Percentiles rank a stretch among this genome's conserved stretches.
phyloP scores from a whole-genome alignment of 2,797 vertebrate species.

The Rhinophrynus dorsalis region DNA sequence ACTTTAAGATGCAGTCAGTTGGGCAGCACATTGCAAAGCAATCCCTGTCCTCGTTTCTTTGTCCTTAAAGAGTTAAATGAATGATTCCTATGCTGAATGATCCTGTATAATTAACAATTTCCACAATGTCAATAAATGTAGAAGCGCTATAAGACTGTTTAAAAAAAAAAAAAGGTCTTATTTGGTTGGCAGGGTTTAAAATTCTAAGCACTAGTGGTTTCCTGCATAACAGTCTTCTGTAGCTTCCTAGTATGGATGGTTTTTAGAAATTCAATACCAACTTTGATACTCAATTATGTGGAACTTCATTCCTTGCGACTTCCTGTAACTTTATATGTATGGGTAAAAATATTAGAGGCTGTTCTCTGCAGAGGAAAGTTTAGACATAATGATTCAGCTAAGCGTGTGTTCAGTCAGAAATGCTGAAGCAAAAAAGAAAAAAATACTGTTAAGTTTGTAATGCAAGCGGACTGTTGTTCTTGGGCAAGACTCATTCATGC shows the following conservation, averaged over 20 bases:
- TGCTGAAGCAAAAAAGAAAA: constrained; percentile 67
- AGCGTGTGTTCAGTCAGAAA: constrained; percentile 67
- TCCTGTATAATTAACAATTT: too few relatives aligned
- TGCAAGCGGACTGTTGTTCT: constrained; percentile 65
- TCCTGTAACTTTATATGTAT: constrained; percentile 93
- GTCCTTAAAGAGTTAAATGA: too few relatives aligned
- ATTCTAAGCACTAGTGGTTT: constrained; percentile 55
- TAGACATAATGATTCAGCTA: constrained; percentile 70
- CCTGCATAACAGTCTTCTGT: constrained; percentile 56
- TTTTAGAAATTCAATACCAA: constrained; percentile 72
- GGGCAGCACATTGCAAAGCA: too few relatives aligned
- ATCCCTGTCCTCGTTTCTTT: too few relatives aligned
- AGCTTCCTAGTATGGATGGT: constrained; percentile 65
- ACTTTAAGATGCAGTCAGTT: too few relatives aligned
- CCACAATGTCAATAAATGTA: too few relatives aligned
- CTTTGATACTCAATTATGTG: constrained; percentile 79
- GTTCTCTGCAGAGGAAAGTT: constrained; percentile 75
- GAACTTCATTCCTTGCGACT: constrained; percentile 84
- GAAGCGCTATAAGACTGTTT: not conserved
- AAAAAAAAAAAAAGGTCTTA: not conserved
- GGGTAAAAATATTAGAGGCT: constrained; percentile 93
- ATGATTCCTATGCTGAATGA: too few relatives aligned
- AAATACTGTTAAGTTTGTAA: constrained; percentile 65
- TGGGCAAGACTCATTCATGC: constrained; percentile 64
- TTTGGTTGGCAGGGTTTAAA: constrained; percentile 42